Percentiles rank a stretch among this genome's conserved stretches.
Evolutionary conservation across 2,113 vertebrate species (phyloP).

Genomic region (Capricornis sumatraensis): DNA sequence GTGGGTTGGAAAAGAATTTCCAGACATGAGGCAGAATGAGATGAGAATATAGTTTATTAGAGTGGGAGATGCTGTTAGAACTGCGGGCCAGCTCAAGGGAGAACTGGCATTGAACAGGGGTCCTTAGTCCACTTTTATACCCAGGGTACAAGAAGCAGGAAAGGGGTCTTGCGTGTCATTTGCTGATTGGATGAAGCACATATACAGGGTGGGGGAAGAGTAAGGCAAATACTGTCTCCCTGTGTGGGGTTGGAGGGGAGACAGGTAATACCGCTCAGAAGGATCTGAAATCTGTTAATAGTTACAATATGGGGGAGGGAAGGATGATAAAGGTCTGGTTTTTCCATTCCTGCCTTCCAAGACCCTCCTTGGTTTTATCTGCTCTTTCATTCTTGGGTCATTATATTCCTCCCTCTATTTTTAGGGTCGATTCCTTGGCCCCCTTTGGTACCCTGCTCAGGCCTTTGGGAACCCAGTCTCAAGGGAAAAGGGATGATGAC

Average conservation of each 20-base stretch:
- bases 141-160: neutral
- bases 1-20: neutral
- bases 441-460: neutral
- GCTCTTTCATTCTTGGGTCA: neutral
- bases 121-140: neutral
- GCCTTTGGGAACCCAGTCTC: neutral
- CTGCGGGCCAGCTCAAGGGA: neutral
- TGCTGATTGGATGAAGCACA: neutral
- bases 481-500: neutral
- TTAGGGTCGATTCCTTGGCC: neutral
- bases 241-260: neutral
- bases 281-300: neutral
- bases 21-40: neutral
- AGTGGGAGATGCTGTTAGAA: neutral
- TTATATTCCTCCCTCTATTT: neutral
- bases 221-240: neutral
- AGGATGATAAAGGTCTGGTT: neutral
- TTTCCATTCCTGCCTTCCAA: neutral
- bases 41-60: neutral
- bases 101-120: neutral
- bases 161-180: neutral
- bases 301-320: neutral
- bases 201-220: neutral
- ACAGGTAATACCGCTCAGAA: neutral
- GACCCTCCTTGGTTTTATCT: neutral